Percentiles rank a stretch among this genome's conserved stretches.
These are phyloP conservation scores for Hoplodrina ambigua DNA, from an alignment of 2,888 invertebrate genomes.

Conservation along the genomic window DNA sequence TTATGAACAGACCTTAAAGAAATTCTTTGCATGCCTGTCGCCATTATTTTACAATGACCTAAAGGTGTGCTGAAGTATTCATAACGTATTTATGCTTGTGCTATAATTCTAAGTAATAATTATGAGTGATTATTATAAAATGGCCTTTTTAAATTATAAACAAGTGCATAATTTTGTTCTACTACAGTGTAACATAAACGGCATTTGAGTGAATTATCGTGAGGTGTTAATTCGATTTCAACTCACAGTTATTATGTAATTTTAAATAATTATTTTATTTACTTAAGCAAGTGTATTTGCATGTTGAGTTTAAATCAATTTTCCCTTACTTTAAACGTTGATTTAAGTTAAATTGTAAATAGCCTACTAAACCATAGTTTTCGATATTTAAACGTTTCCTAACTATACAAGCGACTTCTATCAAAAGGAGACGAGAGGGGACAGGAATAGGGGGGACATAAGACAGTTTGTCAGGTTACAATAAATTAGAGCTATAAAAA, in stretches of 20 bases:
- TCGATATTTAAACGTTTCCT: no score
- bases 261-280: conserved; percentile 14
- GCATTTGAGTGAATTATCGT: conserved; percentile 16
- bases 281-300: background rate
- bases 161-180: conserved; percentile 20
- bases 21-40: conserved; percentile 39
- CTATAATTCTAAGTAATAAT: conserved; percentile 41
- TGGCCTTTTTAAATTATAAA: conserved; percentile 19
- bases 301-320: background rate
- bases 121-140: conserved; percentile 44
- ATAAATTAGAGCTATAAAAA: no score
- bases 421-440: no score
- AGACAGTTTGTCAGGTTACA: no score
- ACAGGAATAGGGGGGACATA: no score
- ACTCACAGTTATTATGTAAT: conserved; percentile 25
- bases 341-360: no score
- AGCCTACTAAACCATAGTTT: no score
- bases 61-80: conserved; percentile 50
- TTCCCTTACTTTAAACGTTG: background rate
- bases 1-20: conserved; percentile 32
- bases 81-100: conserved; percentile 14
- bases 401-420: no score
- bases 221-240: conserved; percentile 39
- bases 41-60: conserved; percentile 36
- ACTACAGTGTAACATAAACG: conserved; percentile 7